phyloP scores from a whole-genome alignment of 2,797 vertebrate species.

The Trematomus bernacchii region DNA sequence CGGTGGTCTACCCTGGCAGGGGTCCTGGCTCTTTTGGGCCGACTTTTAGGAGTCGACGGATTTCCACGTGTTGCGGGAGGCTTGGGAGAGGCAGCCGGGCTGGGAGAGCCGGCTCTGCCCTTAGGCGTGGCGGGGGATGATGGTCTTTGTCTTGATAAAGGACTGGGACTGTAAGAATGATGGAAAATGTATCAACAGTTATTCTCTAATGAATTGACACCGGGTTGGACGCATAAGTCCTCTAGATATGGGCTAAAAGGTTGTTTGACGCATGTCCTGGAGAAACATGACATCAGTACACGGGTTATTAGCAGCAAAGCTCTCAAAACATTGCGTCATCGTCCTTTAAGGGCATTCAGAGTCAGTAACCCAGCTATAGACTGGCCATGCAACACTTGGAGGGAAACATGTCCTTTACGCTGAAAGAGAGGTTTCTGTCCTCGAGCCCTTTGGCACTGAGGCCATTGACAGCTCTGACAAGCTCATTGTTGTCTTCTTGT shows the following conservation, averaged over 20 bases:
- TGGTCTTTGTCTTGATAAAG: slow-evolving; percentile 87
- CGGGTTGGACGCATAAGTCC: not conserved
- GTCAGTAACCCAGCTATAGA: slow-evolving; percentile 30
- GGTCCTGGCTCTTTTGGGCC: slow-evolving; percentile 85
- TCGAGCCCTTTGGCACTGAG: slow-evolving; percentile 26
- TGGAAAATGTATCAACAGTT: slow-evolving; percentile 1
- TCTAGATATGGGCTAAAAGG: slow-evolving; percentile 18
- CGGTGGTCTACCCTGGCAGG: slow-evolving; percentile 76
- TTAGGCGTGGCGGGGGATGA: slow-evolving; percentile 88
- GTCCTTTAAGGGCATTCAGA: slow-evolving; percentile 41
- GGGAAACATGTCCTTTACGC: slow-evolving; percentile 58
- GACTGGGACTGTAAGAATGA: slow-evolving; percentile 81
- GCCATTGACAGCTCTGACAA: slow-evolving; percentile 27
- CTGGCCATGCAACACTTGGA: slow-evolving; percentile 26
- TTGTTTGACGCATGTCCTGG: slow-evolving; percentile 8
- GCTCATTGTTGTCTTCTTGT: slow-evolving; percentile 44
- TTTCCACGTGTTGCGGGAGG: slow-evolving; percentile 78
- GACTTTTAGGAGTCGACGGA: slow-evolving; percentile 87
- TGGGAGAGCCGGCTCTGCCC: slow-evolving; percentile 85
- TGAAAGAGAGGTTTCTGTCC: slow-evolving; percentile 16
- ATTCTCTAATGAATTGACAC: slow-evolving; percentile 7
- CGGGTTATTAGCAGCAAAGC: slow-evolving; percentile 29
- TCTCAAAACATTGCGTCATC: slow-evolving; percentile 59
- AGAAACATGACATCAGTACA: slow-evolving; percentile 30
- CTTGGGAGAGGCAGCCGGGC: slow-evolving; percentile 80